Conservation (phyloP, 2,797 vertebrate genomes). For the Psittacula echo region DNA sequence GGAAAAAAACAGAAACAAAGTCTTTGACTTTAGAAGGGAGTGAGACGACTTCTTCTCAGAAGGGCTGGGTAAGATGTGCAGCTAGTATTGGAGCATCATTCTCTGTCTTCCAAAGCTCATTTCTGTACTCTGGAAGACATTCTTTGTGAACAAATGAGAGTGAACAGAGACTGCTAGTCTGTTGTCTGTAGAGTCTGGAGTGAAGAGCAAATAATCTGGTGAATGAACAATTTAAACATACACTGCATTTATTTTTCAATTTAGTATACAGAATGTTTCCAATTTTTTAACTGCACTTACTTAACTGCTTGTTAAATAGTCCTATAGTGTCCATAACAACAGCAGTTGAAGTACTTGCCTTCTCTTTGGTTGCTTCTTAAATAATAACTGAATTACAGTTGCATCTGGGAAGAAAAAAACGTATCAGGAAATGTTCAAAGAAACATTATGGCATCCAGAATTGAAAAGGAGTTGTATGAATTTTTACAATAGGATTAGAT, state of each 20-base stretch:
- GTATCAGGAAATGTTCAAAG: neutral
- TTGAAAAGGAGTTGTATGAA: neutral
- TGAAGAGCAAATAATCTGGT: neutral
- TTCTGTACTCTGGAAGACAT: neutral
- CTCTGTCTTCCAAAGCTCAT: neutral
- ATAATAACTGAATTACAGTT: neutral
- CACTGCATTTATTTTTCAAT: neutral
- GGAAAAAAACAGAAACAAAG: neutral
- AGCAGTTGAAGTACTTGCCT: neutral
- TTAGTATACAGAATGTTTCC: neutral
- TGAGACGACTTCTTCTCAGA: neutral
- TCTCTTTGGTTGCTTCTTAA: neutral
- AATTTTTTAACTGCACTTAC: neutral
- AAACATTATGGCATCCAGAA: neutral
- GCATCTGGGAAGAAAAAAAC: neutral
- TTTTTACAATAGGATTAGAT: neutral
- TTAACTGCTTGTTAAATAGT: neutral
- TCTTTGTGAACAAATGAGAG: neutral
- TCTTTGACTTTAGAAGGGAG: neutral
- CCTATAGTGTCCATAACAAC: accelerated
- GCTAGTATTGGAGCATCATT: neutral
- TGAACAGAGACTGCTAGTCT: neutral
- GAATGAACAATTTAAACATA: neutral
- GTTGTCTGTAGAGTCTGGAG: neutral
- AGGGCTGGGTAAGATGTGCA: neutral